These are phyloP conservation scores for Enteromius unitaeniatus DNA, from an alignment of 2,797 vertebrate genomes.

Conservation along the genomic window DNA sequence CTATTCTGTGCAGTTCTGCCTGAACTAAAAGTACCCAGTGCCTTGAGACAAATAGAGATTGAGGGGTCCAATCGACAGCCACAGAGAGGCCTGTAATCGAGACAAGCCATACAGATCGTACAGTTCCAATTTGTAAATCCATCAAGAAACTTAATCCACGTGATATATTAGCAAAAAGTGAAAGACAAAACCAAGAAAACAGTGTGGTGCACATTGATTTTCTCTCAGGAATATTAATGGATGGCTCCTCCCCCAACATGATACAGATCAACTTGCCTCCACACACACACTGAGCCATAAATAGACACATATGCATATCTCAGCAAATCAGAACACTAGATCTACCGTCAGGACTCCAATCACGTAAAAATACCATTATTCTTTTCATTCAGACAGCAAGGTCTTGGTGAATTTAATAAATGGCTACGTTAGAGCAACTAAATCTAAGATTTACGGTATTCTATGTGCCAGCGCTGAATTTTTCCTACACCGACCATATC, in stretches of 20 bases:
- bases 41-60: neutral
- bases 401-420: constrained; percentile 35
- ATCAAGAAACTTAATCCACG: constrained; percentile 43
- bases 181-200: constrained; percentile 48
- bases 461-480: constrained; percentile 2
- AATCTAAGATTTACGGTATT: constrained; percentile 29
- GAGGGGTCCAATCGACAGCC: neutral
- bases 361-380: neutral
- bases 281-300: constrained; percentile 19
- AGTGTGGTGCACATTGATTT: constrained; percentile 16
- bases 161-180: constrained; percentile 34
- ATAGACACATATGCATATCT: constrained; percentile 27
- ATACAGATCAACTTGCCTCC: constrained; percentile 20
- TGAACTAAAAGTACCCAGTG: neutral
- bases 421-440: constrained; percentile 31
- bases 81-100: neutral
- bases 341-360: neutral
- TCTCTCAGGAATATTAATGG: constrained; percentile 42
- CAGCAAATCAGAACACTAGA: constrained; percentile 16
- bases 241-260: neutral
- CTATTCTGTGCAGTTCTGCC: constrained; percentile 8
- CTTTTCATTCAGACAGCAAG: constrained; percentile 5
- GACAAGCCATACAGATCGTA: neutral
- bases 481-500: constrained; percentile 28
- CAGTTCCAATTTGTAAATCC: constrained; percentile 27